Base-by-base conservation (phyloP, 1,140 invertebrate genomes). In the Branchinecta lynchi region DNA sequence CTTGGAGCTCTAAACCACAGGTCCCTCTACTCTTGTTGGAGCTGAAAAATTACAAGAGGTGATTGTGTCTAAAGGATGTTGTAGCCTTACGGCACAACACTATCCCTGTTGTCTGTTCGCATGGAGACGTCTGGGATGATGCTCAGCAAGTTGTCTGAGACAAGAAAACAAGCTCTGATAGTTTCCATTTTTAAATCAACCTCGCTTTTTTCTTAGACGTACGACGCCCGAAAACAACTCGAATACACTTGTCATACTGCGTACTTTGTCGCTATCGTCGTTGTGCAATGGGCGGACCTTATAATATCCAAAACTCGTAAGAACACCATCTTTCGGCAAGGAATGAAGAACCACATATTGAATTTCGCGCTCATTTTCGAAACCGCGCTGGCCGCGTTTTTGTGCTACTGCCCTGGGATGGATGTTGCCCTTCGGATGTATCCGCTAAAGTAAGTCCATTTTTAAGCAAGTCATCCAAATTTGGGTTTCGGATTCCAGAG, bases 301-400 rank as follows among this genome's bases (percentile, higher is more conserved):
- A 84, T 87, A 73, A 85, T 87, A 74, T 86, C 83, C 74, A 87
- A 87, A 76, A 87, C 86, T 9, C 77, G 86, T 68, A 78, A 83
- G 70, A 82, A 84, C 72, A 85, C 85, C 7, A 78, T 87, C 67
- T 76, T 86, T 72, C 83, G 85, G 72, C 84, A 87, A 76, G 84
- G 84, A 17, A 91, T 89, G 76, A 87, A 86, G 84, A 71, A 80
- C 73, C 77, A 77, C 70, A 81, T 86, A 15, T 76, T 91, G 3
- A 91, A 91, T 77, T 84, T 89, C 74, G 83, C 86, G 17, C 80
- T 91, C n/a, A 74, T 88, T 7, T 87, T 90, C 73, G 89, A 91
- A 78, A 85, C 86, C 0, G 74, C 82, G 20, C 76, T 90, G 45
- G 88, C 88, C 3, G 82, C 82, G 21, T 78, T 87, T 72, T 77